These are phyloP conservation scores for Acanthosepion pharaonis DNA, from an alignment of 2,888 invertebrate genomes.

Conservation along the genomic window DNA sequence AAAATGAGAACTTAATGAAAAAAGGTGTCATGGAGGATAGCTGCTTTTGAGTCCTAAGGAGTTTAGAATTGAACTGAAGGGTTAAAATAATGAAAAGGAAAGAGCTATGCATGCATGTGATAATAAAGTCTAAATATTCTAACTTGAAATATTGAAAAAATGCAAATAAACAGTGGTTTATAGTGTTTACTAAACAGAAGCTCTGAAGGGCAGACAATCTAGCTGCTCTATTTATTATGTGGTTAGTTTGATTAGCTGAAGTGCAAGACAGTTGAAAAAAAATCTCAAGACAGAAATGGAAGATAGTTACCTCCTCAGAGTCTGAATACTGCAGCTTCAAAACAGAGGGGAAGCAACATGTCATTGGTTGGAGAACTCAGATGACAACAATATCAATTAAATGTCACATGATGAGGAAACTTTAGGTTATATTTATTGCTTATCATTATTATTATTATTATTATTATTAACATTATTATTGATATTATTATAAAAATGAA, in stretches of 20 bases:
- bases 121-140: constrained; percentile 38
- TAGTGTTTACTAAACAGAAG: constrained; percentile 47
- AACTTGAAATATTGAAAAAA: constrained; percentile 45
- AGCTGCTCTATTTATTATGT: constrained; percentile 34
- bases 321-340: constrained; percentile 47
- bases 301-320: constrained; percentile 48
- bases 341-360: constrained; percentile 47
- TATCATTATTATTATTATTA: not conserved
- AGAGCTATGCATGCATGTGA: constrained; percentile 41
- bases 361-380: constrained; percentile 37
- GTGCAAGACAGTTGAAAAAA: constrained; percentile 45
- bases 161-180: constrained; percentile 42
- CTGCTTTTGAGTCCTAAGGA: not conserved
- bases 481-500: not conserved
- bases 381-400: constrained; percentile 6
- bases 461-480: no score
- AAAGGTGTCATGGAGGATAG: not conserved
- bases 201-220: not conserved
- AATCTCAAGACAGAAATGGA: constrained; percentile 1
- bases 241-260: constrained; percentile 17
- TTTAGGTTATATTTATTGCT: not conserved
- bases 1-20: not conserved
- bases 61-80: not conserved
- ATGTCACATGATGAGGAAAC: constrained; percentile 22
- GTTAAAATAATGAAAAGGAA: not conserved